phyloP scores from a whole-genome alignment of 2,113 vertebrate genomes.

The Cheirogaleus medius region DNA sequence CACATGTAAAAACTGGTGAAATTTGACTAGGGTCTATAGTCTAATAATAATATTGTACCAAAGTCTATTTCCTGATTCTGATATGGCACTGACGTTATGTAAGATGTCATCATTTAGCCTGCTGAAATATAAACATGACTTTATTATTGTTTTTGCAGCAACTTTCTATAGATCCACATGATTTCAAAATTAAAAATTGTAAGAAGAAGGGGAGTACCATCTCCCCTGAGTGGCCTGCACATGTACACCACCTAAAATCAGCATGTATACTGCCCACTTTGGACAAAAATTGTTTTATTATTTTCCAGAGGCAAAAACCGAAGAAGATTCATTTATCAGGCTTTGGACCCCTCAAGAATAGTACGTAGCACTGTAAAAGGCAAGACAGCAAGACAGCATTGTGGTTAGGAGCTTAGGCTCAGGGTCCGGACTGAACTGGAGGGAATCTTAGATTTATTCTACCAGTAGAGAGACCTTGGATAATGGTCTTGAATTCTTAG shows the following conservation, averaged over 20 bases:
- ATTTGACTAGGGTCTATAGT: background rate
- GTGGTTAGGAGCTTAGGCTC: background rate
- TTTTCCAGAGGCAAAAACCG: background rate
- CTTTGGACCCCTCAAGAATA: background rate
- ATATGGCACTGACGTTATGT: background rate
- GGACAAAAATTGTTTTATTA: background rate
- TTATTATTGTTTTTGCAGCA: background rate
- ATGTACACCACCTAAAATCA: background rate
- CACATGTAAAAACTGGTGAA: background rate
- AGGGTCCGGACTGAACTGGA: background rate
- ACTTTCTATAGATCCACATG: background rate
- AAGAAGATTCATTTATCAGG: background rate
- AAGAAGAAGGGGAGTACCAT: background rate
- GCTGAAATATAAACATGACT: background rate
- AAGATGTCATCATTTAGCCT: background rate
- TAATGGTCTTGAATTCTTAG: background rate
- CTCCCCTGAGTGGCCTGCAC: accelerated
- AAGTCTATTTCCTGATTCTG: background rate
- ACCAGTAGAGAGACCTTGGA: background rate
- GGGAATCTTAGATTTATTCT: background rate
- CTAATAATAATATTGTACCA: background rate
- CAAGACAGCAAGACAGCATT: background rate
- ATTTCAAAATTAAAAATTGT: background rate
- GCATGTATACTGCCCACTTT: background rate
- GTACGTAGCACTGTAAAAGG: background rate